Evolutionary conservation across 2,888 invertebrate species (phyloP).

Genomic region (Adelognathus sp.): DNA sequence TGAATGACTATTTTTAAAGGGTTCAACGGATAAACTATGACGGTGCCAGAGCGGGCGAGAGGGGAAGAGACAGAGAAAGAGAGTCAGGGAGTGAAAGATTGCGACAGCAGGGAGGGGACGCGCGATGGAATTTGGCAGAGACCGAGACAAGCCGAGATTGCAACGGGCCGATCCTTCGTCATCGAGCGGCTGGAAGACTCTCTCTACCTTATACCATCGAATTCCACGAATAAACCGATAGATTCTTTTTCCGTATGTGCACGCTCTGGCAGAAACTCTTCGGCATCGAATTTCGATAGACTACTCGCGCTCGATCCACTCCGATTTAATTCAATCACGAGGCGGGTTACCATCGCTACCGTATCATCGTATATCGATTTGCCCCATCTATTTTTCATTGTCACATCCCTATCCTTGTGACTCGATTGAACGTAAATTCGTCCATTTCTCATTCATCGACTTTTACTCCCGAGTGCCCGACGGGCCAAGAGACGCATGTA

Average conservation of each 20-base stretch:
- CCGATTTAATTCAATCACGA: neutral
- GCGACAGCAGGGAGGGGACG: slow-evolving; percentile 10
- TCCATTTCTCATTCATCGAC: too few relatives aligned
- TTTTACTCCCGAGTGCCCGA: too few relatives aligned
- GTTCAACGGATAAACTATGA: slow-evolving; percentile 71
- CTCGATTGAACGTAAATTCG: too few relatives aligned
- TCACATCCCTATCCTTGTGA: too few relatives aligned
- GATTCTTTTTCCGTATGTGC: neutral
- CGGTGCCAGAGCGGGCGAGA: slow-evolving; percentile 47
- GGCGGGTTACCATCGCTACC: neutral
- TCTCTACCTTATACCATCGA: neutral
- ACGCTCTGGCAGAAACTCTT: neutral
- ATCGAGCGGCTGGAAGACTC: slow-evolving; percentile 33
- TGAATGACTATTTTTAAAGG: slow-evolving; percentile 78
- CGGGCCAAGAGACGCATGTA: too few relatives aligned
- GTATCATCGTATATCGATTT: too few relatives aligned
- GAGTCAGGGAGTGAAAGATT: slow-evolving; percentile 1
- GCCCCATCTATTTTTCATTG: too few relatives aligned
- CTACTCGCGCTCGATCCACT: neutral
- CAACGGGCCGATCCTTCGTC: slow-evolving; percentile 44
- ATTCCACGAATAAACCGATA: neutral
- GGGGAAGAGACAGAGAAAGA: slow-evolving; percentile 2
- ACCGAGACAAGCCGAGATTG: slow-evolving; percentile 36
- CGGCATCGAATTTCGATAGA: neutral
- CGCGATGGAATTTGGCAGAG: slow-evolving; percentile 63